phyloP scores from a whole-genome alignment of 1,140 invertebrate species.

The Sarcophaga peregrina region DNA sequence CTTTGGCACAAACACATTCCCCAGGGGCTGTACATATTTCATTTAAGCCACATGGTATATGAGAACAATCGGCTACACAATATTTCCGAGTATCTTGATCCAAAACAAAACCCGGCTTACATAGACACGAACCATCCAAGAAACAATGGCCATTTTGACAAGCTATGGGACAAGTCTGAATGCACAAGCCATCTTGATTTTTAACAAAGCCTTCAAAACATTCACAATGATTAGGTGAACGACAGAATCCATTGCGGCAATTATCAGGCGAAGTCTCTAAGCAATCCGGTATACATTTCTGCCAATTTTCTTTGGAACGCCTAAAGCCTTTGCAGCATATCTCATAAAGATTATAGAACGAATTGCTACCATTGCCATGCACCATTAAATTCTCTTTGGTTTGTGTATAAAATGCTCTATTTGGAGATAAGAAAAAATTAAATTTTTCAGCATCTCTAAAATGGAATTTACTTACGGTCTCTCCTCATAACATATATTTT shows the following conservation, averaged over 20 bases:
- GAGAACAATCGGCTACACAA: constrained; percentile 68
- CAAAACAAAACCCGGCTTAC: constrained; percentile 72
- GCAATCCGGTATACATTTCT: constrained; percentile 70
- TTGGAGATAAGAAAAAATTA: not conserved
- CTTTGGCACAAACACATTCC: constrained; percentile 71
- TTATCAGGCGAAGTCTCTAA: constrained; percentile 56
- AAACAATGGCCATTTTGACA: constrained; percentile 66
- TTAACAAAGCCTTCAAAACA: constrained; percentile 73
- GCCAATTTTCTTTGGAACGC: constrained; percentile 68
- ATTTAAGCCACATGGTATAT: constrained; percentile 53
- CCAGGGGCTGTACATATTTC: constrained; percentile 70
- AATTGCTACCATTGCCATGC: constrained; percentile 59
- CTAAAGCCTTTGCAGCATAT: constrained; percentile 73
- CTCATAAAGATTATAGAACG: constrained; percentile 66
- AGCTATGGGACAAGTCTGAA: constrained; percentile 61
- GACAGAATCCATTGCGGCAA: constrained; percentile 71
- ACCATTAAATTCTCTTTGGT: constrained; percentile 46
- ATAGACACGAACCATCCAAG: constrained; percentile 70
- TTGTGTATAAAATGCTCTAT: constrained; percentile 58
- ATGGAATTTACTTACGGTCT: constrained; percentile 45
- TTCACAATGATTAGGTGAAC: constrained; percentile 70
- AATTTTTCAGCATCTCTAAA: not conserved
- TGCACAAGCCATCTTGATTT: constrained; percentile 56
- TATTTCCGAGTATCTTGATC: constrained; percentile 66
- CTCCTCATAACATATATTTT: constrained; percentile 45